Conservation (phyloP, 2,888 invertebrate species). For the Cosmopolites sordidus region DNA sequence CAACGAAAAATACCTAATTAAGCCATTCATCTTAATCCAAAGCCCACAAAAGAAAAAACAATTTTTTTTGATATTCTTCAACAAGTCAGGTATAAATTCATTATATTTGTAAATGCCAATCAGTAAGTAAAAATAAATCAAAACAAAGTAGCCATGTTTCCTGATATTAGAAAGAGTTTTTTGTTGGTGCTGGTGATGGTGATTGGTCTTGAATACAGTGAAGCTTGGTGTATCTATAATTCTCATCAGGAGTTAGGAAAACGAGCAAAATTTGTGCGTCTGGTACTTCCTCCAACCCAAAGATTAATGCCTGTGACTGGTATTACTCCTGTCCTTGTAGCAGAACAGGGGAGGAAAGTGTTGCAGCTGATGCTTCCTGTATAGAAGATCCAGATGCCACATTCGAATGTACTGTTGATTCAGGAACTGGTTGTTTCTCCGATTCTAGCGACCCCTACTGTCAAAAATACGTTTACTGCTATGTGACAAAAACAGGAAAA, state of each 20-base stretch:
- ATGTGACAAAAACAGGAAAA: background rate
- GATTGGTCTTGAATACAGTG: no score
- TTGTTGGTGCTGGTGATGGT: no score
- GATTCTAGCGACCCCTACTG: conserved; percentile 3
- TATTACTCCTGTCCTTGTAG: conserved; percentile 2
- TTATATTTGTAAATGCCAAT: no score
- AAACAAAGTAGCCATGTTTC: no score
- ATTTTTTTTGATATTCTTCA: no score
- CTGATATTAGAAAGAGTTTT: no score
- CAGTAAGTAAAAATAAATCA: no score
- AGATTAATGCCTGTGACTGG: conserved; percentile 3
- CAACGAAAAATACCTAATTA: no score
- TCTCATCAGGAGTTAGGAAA: background rate
- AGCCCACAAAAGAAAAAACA: no score
- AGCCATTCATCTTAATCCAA: no score
- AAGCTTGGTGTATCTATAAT: no score
- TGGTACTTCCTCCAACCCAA: conserved; percentile 2
- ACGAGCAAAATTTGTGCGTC: background rate
- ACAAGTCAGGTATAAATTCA: no score
- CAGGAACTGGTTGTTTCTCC: conserved; percentile 3
- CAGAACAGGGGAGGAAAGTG: background rate
- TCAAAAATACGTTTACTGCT: conserved; percentile 3
- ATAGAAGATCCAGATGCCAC: background rate
- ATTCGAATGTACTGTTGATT: background rate
- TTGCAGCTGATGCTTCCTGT: background rate